Evolutionary conservation across 2,113 vertebrate genomes (phyloP).

Genomic region (Alectura lathami): DNA sequence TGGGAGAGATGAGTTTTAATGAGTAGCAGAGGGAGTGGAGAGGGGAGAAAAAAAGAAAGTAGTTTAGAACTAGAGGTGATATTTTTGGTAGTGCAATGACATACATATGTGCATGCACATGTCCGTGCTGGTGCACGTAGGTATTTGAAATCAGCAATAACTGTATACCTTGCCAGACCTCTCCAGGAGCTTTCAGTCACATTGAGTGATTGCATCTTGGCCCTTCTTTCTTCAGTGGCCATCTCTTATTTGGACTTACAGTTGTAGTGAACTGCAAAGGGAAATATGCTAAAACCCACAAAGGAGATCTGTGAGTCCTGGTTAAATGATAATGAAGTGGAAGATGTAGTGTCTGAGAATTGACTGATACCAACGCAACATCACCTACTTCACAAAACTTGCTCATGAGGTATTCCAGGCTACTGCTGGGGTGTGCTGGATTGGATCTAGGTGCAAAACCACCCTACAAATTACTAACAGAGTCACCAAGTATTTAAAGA

Average conservation of each 20-base stretch:
- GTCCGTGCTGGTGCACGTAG: neutral
- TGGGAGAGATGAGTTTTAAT: conserved; percentile 55
- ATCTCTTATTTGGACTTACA: neutral
- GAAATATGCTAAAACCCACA: neutral
- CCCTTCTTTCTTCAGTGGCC: neutral
- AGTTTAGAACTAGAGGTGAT: neutral
- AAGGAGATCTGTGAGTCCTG: neutral
- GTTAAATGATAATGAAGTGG: neutral
- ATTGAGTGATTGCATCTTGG: fast-evolving
- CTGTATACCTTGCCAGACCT: neutral
- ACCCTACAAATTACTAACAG: neutral
- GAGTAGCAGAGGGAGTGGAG: conserved; percentile 36
- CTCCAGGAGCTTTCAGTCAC: neutral
- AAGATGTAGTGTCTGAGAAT: neutral
- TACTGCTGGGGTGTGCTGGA: neutral
- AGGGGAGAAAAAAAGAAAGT: neutral
- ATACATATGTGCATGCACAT: neutral
- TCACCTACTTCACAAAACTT: neutral
- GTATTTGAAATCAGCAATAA: neutral
- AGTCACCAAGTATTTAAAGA: neutral
- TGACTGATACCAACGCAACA: neutral
- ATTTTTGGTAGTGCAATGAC: neutral
- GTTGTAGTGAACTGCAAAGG: neutral
- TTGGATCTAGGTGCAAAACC: neutral
- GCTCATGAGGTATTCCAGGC: neutral